Conservation (phyloP, 2,888 invertebrate species). For the Encarsia formosa region DNA sequence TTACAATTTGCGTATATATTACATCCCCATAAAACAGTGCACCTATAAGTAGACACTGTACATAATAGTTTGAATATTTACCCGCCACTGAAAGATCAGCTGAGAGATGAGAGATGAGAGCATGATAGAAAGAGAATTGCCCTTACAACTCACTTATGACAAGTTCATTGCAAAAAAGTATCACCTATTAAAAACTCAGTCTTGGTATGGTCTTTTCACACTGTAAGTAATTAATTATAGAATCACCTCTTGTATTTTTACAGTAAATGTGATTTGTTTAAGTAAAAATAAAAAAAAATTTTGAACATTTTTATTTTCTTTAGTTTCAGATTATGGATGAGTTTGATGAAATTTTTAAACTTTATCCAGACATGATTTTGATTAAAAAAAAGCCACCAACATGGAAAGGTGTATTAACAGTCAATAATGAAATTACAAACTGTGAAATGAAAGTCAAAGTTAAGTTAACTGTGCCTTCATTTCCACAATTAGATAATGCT, state of each 20-base stretch:
- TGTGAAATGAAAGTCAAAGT: slow-evolving; percentile 35
- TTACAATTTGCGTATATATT: too few relatives aligned
- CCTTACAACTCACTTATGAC: too few relatives aligned
- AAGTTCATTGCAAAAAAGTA: too few relatives aligned
- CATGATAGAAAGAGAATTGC: too few relatives aligned
- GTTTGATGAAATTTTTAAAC: slow-evolving; percentile 34
- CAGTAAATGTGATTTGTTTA: neutral
- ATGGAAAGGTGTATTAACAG: slow-evolving; percentile 41
- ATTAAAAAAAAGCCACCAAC: slow-evolving; percentile 36
- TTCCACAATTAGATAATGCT: slow-evolving; percentile 38
- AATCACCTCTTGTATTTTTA: neutral
- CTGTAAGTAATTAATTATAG: too few relatives aligned
- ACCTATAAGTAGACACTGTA: too few relatives aligned
- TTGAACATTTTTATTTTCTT: neutral
- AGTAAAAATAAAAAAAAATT: neutral
- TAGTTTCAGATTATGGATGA: slow-evolving; percentile 31
- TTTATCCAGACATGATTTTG: slow-evolving; percentile 41
- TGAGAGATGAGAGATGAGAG: too few relatives aligned
- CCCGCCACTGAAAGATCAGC: too few relatives aligned
- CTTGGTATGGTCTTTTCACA: too few relatives aligned
- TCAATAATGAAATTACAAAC: slow-evolving; percentile 19
- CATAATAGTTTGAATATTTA: too few relatives aligned
- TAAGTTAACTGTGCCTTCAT: slow-evolving; percentile 39
- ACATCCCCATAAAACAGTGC: too few relatives aligned
- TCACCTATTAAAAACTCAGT: too few relatives aligned